Base-by-base conservation (phyloP, 1,140 invertebrate genomes). In the Diplogasteroides magnus region DNA sequence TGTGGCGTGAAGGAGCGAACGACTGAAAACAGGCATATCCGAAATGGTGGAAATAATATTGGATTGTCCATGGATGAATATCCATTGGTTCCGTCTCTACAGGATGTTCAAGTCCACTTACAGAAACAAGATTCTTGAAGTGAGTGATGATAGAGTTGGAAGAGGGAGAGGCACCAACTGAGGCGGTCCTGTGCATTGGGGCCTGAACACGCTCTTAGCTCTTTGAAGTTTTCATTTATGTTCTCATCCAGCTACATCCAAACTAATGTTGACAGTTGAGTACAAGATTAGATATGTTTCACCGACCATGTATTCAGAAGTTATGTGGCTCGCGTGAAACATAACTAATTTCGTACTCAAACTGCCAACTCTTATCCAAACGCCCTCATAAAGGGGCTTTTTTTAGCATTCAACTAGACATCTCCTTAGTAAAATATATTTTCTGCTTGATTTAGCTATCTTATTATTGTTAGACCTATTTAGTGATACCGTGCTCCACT, bases 91-190 rank as follows among this genome's bases (percentile, higher is more conserved):
- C 15, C 15, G 23, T 56, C 55, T 61, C 6, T 0, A 14, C 59
- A 25, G 11, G 6, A 13, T 61, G 65, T 67, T 25, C 63, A 1
- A 0, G 6, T 0, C 6, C 23, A 59, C 76, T 69, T 58, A 77
- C 76, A 70, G 77, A 77, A 31, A 77, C 75, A 14, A 77, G 67
- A 68, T 67, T 71, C 58, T 77, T 77, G 66, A 77, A 77, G 67
- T 77, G 76, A 58, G 76, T 78, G 15, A 77, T 77, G 23, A 77
- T 55, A 15, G 63, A 65, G 28, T 62, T 68, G 14, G 64, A 63
- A 59, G 61, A 62, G 1, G 37, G 74, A 58, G 37, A 6, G 19
- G 74, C 64, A 56, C 61, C 72, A 58, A 57, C 67, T 56, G 63
- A 74, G 27, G 57, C 37, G 13, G 69, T 76, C 37, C 68, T 32